Evolutionary conservation across 2,888 invertebrate species (phyloP).

Genomic region (Lepas anatifera): DNA sequence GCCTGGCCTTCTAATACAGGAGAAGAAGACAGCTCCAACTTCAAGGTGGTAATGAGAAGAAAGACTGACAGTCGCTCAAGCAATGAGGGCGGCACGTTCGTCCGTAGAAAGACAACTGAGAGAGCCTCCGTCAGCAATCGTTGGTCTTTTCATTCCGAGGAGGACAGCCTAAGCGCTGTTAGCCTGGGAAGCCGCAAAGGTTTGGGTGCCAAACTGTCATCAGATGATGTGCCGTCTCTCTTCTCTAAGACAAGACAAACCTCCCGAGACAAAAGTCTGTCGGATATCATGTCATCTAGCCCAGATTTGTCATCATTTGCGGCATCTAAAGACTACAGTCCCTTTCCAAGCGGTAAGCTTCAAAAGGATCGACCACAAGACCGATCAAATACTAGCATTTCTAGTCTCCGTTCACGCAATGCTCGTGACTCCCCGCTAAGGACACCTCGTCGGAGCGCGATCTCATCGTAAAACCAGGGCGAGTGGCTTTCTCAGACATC

Average conservation of each 20-base stretch:
- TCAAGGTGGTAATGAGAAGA: neutral
- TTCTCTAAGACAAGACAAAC: neutral
- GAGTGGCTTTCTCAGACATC: neutral
- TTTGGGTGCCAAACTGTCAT: neutral
- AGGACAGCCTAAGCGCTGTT: neutral
- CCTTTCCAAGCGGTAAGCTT: neutral
- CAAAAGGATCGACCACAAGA: neutral
- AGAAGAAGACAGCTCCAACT: neutral
- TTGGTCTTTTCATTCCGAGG: neutral
- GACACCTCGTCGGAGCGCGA: neutral
- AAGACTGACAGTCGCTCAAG: neutral
- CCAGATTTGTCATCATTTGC: neutral
- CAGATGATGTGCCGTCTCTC: neutral
- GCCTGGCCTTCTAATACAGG: neutral
- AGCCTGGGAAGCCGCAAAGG: neutral
- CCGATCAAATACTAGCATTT: neutral
- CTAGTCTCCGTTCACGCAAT: neutral
- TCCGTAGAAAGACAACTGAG: neutral
- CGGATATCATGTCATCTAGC: neutral
- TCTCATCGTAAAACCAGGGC: neutral
- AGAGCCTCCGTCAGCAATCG: neutral
- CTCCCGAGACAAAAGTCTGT: neutral
- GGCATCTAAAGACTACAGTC: neutral
- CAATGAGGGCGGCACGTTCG: neutral
- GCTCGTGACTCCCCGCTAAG: neutral